Evolutionary conservation across 1,140 invertebrate species (phyloP), one percentile per base, ranked within the genome.

Genomic region (Forficula auricularia): DNA sequence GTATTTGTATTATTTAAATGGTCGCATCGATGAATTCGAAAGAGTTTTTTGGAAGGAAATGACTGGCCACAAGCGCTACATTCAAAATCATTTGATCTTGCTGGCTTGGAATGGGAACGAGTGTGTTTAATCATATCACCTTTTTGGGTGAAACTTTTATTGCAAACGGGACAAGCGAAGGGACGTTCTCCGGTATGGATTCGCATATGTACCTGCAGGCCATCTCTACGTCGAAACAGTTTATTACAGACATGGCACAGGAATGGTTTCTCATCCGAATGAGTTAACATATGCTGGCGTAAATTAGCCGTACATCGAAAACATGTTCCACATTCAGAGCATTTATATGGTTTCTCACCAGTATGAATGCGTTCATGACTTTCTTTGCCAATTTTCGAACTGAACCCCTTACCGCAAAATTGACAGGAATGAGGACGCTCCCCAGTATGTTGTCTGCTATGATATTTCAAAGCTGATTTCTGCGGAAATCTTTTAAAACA

Each of bases 121-220:
- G 37, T 38, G 40, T 67, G 65, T 16, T 60, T 62, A 1, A 56
- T 33, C 56, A 61, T 57, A 18, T 59, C 57, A 38, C 56, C 54
- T 40, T 60, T 58, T 38, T 62, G 61, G 0, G 57, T 58, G 48
- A 70, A 70, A 4, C 38, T 43, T 42, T 45, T 62, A 22, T 60
- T 54, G 40, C 61, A 63, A 0, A 48, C 50, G 7, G 41, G 33
- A 34, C 61, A 64, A 2, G 37, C 27, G 42, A 56, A 62, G 2
- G 75, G 75, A 44, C 76, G 73, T 40, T 70, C 61, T 0, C 74
- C 75, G 0, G 73, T 78, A 52, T 79, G 77, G 12, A 71, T 78
- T 45, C 75, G 66, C 44, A 73, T 67, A 52, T 79, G 76, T 44
- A 77, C 73, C 39, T 63, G 66, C 10, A 73, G 53, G 13, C 55